These are phyloP conservation scores for Dissostichus mawsoni DNA, from an alignment of 2,113 vertebrate genomes.

Conservation along the genomic window DNA sequence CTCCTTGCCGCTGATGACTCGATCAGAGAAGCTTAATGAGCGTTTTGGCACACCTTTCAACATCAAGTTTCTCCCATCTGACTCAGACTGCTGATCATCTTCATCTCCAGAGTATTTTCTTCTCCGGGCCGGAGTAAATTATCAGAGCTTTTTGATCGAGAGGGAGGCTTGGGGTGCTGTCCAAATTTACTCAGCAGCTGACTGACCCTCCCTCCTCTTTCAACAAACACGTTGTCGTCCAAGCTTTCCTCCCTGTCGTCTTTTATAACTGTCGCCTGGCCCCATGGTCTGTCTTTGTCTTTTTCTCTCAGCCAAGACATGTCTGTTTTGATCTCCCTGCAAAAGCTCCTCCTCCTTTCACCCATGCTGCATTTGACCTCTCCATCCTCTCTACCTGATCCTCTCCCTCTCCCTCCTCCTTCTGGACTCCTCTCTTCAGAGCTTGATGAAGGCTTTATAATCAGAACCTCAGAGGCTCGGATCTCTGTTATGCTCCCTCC, in stretches of 20 bases:
- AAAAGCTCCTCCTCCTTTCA: conserved; percentile 38
- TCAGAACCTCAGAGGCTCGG: conserved; percentile 81
- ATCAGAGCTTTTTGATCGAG: conserved; percentile 85
- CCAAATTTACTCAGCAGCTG: conserved; percentile 85
- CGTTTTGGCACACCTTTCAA: conserved; percentile 72
- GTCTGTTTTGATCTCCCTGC: conserved; percentile 57
- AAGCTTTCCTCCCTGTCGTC: conserved; percentile 48
- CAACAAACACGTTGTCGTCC: conserved; percentile 57
- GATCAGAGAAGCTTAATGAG: conserved; percentile 81
- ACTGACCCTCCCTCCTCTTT: conserved; percentile 83
- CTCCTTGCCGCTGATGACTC: conserved; percentile 61
- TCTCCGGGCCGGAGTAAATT: conserved; percentile 68
- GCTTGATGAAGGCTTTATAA: conserved; percentile 74
- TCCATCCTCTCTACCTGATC: conserved; percentile 45
- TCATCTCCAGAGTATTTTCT: conserved; percentile 60
- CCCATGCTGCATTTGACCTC: conserved; percentile 50
- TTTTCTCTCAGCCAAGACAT: conserved; percentile 65
- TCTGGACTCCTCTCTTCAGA: conserved; percentile 56
- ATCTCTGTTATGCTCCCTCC: conserved; percentile 84
- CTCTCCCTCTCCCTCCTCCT: background rate
- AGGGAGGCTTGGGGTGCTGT: conserved; percentile 73
- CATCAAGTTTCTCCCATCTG: background rate
- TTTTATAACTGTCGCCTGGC: conserved; percentile 62
- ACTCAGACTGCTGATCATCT: conserved; percentile 42
- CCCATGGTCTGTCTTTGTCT: conserved; percentile 57